Evolutionary conservation across 2,797 vertebrate species (phyloP).

Genomic region (Melanotaenia parkinsoni): DNA sequence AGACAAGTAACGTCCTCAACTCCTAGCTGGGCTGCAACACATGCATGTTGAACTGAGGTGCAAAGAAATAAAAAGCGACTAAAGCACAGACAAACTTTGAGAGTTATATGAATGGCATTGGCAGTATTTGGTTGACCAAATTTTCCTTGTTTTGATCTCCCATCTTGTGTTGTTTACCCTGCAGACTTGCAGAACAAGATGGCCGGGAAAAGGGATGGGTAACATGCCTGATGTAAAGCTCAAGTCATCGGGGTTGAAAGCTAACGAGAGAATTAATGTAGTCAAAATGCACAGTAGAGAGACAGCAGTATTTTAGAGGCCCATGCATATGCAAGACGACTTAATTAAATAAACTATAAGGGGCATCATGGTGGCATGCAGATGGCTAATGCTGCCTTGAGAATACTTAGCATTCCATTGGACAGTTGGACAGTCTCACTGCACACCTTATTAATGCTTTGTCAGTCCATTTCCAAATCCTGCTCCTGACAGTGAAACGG

Average conservation of each 20-base stretch:
- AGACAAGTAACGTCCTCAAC: background rate
- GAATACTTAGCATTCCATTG: slow-evolving; percentile 60
- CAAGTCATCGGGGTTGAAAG: slow-evolving; percentile 18
- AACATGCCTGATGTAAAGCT: slow-evolving; percentile 20
- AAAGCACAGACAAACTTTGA: background rate
- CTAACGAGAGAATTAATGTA: slow-evolving; percentile 41
- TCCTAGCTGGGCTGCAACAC: slow-evolving; percentile 8
- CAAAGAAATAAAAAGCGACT: background rate
- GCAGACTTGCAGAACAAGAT: slow-evolving; percentile 9
- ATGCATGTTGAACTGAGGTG: slow-evolving; percentile 1
- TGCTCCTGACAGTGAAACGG: slow-evolving; percentile 59
- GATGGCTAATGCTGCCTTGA: slow-evolving; percentile 62
- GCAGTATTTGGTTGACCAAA: slow-evolving; percentile 3
- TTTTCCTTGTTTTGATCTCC: slow-evolving; percentile 14
- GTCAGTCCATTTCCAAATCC: slow-evolving; percentile 60
- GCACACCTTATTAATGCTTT: slow-evolving; percentile 61
- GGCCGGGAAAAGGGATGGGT: slow-evolving; percentile 22
- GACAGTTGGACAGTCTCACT: slow-evolving; percentile 43
- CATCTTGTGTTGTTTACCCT: slow-evolving; percentile 2
- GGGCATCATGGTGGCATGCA: slow-evolving; percentile 50
- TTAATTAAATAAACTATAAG: slow-evolving; percentile 63
- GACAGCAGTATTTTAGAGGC: slow-evolving; percentile 34
- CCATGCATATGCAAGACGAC: slow-evolving; percentile 48
- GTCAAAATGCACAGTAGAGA: slow-evolving; percentile 45
- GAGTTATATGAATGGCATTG: slow-evolving; percentile 5